phyloP scores from a whole-genome alignment of 2,888 invertebrate species.

The Drosophila pullipes region DNA sequence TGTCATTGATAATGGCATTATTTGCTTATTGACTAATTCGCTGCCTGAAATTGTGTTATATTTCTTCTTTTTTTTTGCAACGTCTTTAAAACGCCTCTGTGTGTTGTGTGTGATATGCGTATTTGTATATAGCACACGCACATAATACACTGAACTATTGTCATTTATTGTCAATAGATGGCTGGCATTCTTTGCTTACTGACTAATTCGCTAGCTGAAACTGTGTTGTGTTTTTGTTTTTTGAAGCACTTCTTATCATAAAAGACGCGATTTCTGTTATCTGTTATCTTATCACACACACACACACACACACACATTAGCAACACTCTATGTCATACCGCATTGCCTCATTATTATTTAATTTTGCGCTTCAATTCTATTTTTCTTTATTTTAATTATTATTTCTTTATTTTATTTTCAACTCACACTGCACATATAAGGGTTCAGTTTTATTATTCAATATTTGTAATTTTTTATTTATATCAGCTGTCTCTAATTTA shows the following conservation, averaged over 20 bases:
- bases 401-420: not conserved
- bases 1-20: conserved; percentile 4
- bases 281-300: not conserved
- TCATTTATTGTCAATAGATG: not conserved
- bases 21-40: conserved; percentile 39
- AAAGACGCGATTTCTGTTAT: not conserved
- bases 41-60: conserved; percentile 7
- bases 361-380: not conserved
- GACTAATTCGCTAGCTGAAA: conserved; percentile 37
- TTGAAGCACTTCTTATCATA: not conserved
- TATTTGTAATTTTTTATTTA: not conserved
- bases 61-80: conserved; percentile 7
- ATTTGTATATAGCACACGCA: conserved; percentile 23
- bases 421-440: not conserved
- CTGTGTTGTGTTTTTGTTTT: conserved; percentile 16
- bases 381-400: not conserved
- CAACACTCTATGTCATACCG: not conserved
- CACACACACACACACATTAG: not conserved
- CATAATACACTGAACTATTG: not conserved
- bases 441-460: not conserved
- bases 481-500: conserved; percentile 34
- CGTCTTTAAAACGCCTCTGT: conserved; percentile 22
- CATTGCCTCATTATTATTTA: not conserved
- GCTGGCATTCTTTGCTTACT: conserved; percentile 10
- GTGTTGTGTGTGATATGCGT: not conserved